Evolutionary conservation across 1,140 invertebrate genomes (phyloP), one percentile per base, ranked within the genome.

Genomic region (Eubasilissa regina): DNA sequence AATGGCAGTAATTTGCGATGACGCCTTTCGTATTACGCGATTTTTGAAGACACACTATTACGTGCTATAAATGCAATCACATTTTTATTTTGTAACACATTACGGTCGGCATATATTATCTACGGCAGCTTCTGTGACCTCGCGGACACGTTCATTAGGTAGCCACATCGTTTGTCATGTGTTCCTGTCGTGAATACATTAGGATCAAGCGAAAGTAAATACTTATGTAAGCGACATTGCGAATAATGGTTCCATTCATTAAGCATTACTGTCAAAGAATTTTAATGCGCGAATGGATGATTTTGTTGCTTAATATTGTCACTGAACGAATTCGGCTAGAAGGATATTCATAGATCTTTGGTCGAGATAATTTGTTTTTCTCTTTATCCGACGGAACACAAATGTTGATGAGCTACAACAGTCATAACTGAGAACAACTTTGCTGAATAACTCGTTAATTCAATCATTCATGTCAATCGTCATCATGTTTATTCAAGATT

Each of bases 221-320:
- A n/a, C 21, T 74, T 55, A 74, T 56, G 70, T 35, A 74, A 74
- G 25, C 10, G 53, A 74, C 53, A 56, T 44, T 74, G 48, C 44
- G 70, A 56, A 74, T 74, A 74, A 74, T 74, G 21, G 51, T 15
- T 15, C n/a, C 35, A 74, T 74, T 74, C 70, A 74, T 74, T 74
- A 73, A 25, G 17, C 45, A 51, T 56, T 21, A 43, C 51, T 17
- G 21, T 13, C 53, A 21, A 17, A 35, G 70, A 74, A 74, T 74
- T 35, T 15, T 35, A 74, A 56, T 74, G 70, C n/a, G 25, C 25
- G 6, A 35, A 6, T 3, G 25, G 6, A 35, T 35, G 25, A 35
- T 35, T 35, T 35, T 35, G 6, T 35, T 35, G 1, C 25, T 6
- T 6, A 35, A 35, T 35, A 35, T 1, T 6, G 1, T 6, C 25